These are phyloP conservation scores for Ectemnius continuus DNA, from an alignment of 2,888 invertebrate species.

Conservation along the genomic window DNA sequence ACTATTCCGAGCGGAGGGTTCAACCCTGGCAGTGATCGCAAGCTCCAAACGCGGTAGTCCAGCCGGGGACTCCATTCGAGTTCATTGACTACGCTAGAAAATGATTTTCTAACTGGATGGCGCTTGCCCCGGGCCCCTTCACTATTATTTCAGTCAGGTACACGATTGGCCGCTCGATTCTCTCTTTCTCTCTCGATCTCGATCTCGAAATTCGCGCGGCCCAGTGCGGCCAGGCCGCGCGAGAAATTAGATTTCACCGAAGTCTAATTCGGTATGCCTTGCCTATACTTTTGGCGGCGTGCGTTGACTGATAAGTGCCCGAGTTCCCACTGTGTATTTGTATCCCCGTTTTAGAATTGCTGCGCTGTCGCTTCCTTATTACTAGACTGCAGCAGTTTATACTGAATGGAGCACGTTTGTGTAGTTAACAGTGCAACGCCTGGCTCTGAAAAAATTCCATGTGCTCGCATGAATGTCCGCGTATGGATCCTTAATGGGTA, in stretches of 20 bases:
- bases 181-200: no score
- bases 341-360: slow-evolving; percentile 1
- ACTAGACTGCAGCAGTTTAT: neutral
- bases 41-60: slow-evolving; percentile 43
- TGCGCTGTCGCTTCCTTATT: slow-evolving; percentile 7
- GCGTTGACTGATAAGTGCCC: neutral
- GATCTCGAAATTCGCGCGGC: slow-evolving; percentile 4
- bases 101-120: slow-evolving; percentile 19
- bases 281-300: neutral
- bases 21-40: slow-evolving; percentile 46
- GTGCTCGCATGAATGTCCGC: no score
- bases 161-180: neutral
- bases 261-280: slow-evolving; percentile 7
- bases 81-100: slow-evolving; percentile 42
- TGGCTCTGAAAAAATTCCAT: no score
- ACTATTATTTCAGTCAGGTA: slow-evolving; percentile 1
- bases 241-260: slow-evolving; percentile 10
- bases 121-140: neutral
- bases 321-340: neutral
- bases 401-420: neutral
- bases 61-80: neutral
- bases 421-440: no score
- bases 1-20: slow-evolving; percentile 56
- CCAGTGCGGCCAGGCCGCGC: neutral
- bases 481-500: no score